These are phyloP conservation scores for Syngnathus typhle DNA, from an alignment of 2,113 vertebrate species.

Conservation along the genomic window DNA sequence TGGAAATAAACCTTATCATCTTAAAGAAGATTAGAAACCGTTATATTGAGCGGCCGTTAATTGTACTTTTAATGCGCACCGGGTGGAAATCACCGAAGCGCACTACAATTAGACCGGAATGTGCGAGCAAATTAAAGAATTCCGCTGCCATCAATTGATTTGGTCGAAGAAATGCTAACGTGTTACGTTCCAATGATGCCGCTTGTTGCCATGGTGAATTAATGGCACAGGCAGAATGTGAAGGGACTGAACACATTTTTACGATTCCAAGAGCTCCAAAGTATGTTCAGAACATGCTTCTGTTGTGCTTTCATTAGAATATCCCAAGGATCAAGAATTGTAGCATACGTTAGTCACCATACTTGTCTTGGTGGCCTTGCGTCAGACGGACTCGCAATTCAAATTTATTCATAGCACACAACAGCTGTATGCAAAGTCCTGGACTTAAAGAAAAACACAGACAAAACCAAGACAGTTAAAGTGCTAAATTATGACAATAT, in stretches of 20 bases:
- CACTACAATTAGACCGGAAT: neutral
- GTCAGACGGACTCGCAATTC: too few relatives aligned
- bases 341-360: neutral
- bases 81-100: constrained; percentile 1
- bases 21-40: constrained; percentile 8
- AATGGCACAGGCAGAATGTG: neutral
- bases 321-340: neutral
- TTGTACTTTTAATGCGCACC: neutral
- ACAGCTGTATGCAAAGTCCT: too few relatives aligned
- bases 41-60: constrained; percentile 16
- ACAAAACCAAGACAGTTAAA: too few relatives aligned
- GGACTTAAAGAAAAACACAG: too few relatives aligned
- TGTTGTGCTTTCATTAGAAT: neutral
- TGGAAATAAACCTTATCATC: constrained; percentile 13
- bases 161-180: neutral
- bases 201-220: neutral
- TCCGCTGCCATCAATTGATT: neutral
- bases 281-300: neutral
- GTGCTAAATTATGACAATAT: too few relatives aligned
- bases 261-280: neutral
- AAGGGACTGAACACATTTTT: neutral
- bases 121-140: neutral
- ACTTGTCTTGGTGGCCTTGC: neutral
- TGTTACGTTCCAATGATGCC: neutral
- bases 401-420: too few relatives aligned